phyloP scores from a whole-genome alignment of 2,113 vertebrate species.

The Romanogobio albipinnatus region DNA sequence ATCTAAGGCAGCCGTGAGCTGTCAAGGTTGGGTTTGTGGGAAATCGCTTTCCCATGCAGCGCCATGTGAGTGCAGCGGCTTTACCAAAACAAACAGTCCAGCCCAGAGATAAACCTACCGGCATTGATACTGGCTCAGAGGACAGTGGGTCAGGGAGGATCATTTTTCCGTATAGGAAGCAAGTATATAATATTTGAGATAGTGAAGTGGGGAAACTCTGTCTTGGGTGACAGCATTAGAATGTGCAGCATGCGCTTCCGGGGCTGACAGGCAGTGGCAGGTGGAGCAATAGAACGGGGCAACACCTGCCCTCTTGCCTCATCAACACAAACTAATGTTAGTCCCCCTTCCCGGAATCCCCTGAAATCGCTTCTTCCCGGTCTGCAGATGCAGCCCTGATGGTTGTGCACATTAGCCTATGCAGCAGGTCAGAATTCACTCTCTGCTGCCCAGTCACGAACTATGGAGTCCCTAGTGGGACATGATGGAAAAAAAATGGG shows the following conservation, averaged over 20 bases:
- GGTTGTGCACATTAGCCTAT: neutral
- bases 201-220: conserved; percentile 59
- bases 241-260: conserved; percentile 53
- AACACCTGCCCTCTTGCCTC: conserved; percentile 57
- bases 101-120: neutral
- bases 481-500: no score
- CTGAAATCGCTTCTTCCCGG: conserved; percentile 40
- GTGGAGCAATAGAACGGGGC: conserved; percentile 41
- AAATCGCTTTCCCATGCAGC: conserved; percentile 54
- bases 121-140: neutral
- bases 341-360: neutral
- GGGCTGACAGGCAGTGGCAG: conserved; percentile 54
- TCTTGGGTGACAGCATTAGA: conserved; percentile 59
- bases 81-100: conserved; percentile 44
- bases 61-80: conserved; percentile 25
- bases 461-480: neutral
- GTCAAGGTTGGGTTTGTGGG: conserved; percentile 50
- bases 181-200: conserved; percentile 61
- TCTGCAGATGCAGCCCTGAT: conserved; percentile 22
- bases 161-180: conserved; percentile 61
- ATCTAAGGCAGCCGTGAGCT: conserved; percentile 51
- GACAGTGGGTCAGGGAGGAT: conserved; percentile 44
- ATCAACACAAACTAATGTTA: conserved; percentile 50
- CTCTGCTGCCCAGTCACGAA: conserved; percentile 23
- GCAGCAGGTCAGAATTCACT: neutral